Percentiles rank a stretch among this genome's conserved stretches.
Evolutionary conservation across 2,888 invertebrate species (phyloP).

Genomic region (Pollenia angustigena): DNA sequence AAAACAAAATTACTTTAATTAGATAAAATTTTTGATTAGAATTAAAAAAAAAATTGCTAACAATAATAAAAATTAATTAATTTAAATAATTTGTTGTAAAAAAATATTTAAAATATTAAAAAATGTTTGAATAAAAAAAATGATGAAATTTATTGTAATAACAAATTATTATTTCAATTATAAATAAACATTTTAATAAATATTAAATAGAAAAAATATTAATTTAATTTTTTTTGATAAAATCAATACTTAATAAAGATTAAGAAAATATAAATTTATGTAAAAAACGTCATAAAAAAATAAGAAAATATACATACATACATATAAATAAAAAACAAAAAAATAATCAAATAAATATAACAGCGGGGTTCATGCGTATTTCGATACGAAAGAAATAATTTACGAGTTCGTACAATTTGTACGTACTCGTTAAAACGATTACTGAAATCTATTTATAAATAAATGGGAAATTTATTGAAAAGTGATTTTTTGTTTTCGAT

Average conservation of each 20-base stretch:
- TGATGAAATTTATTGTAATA: conserved; percentile 2
- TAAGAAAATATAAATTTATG: conserved; percentile 30
- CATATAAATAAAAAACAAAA: not conserved
- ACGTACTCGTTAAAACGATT: not conserved
- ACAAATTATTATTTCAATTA: conserved; percentile 34
- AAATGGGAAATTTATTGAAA: no score
- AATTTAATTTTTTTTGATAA: conserved; percentile 52
- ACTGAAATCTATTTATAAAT: no score
- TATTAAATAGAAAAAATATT: conserved; percentile 54
- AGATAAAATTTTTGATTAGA: conserved; percentile 67
- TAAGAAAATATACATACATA: conserved; percentile 17
- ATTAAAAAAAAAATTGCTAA: conserved; percentile 31
- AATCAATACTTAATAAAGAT: conserved; percentile 45
- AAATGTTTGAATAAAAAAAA: not conserved
- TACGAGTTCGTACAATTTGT: not conserved
- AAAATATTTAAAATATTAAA: conserved; percentile 43
- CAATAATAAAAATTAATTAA: conserved; percentile 30
- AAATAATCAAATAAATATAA: not conserved
- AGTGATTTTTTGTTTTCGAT: no score
- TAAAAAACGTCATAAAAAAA: not conserved
- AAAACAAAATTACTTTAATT: conserved; percentile 68
- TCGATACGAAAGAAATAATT: not conserved
- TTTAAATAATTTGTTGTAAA: conserved; percentile 25
- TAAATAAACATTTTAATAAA: not conserved
- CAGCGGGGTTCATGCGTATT: not conserved